Base-by-base conservation (phyloP, 2,888 invertebrate species). In the Glyphotaelius pellucidus region DNA sequence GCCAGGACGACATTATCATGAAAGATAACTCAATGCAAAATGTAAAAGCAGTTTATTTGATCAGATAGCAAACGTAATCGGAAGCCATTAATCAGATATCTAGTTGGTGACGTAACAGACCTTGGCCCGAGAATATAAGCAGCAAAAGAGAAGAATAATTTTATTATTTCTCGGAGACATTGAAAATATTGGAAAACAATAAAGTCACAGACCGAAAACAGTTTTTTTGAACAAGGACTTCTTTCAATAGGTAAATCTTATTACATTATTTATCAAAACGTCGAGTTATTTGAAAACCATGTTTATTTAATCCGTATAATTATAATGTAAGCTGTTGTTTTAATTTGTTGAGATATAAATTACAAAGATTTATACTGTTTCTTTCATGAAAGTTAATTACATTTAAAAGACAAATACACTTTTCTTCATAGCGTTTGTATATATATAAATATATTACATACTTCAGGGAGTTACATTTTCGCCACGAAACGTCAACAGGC, bases 41-140 rank as follows among this genome's bases (percentile, higher is more conserved):
- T 32, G 31, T 81, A 81, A 81, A 81, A 81, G 31, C 32, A 31
- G 30, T 31, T 32, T 81, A 19, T 81, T 31, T 81, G 32, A 81
- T 90, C n/a, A 83, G 83, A 30, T 47, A 80, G 80, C 80, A 83
- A 90, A 90, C 81, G 42, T 81, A 81, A 90, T 90, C 90, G 90
- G 90, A 90, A 90, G 52, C 80, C 90, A 83, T 90, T 90, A 81
- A 90, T 90, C 90, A 90, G 90, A 79, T 14, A 25, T 67, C 25
- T 67, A 67, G 67, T 9, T 31, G 38, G 25, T 79, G n/a, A 47
- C 80, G 67, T 67, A 67, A 67, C n/a, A 67, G 67, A 67, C 67
- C 67, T 67, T 67, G 67, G 67, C 67, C 67, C 67, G 67, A 67
- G 25, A 67, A n/a, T 67, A n/a, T 25, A n/a, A 67, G n/a, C 25